phyloP scores from a whole-genome alignment of 2,797 vertebrate species.

The Acrocephalus scirpaceus region DNA sequence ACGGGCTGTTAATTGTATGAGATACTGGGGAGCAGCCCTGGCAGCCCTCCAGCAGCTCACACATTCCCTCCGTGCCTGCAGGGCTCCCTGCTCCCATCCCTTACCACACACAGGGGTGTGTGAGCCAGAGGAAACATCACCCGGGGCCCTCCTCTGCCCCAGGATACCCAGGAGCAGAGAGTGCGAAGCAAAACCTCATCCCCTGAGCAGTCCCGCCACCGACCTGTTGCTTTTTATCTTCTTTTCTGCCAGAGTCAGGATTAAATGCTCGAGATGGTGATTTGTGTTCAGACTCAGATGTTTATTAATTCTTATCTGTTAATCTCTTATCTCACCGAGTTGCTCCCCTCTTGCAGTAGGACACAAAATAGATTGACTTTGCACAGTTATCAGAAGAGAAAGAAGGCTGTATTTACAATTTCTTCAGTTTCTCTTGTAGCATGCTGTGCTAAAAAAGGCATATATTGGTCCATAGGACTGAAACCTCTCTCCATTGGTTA shows the following conservation, averaged over 20 bases:
- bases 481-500: too few species aligned
- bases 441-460: too few species aligned
- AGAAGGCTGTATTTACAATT: too few species aligned
- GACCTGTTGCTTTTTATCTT: neutral
- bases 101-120: accelerated
- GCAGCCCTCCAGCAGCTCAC: neutral
- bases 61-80: neutral
- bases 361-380: too few species aligned
- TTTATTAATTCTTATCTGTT: too few species aligned
- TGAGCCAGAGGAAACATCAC: neutral
- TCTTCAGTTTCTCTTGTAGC: too few species aligned
- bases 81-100: neutral
- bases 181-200: neutral
- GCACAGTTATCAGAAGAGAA: too few species aligned
- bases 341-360: neutral
- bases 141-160: neutral
- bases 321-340: neutral
- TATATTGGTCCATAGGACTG: too few species aligned
- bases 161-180: neutral
- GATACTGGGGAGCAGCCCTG: neutral
- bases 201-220: neutral
- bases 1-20: neutral
- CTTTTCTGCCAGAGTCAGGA: too few species aligned
- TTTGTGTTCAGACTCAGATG: too few species aligned
- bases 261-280: too few species aligned